Percentiles rank a stretch among this genome's conserved stretches.
Evolutionary conservation across 2,113 vertebrate genomes (phyloP).

Genomic region (Xiphias gladius): DNA sequence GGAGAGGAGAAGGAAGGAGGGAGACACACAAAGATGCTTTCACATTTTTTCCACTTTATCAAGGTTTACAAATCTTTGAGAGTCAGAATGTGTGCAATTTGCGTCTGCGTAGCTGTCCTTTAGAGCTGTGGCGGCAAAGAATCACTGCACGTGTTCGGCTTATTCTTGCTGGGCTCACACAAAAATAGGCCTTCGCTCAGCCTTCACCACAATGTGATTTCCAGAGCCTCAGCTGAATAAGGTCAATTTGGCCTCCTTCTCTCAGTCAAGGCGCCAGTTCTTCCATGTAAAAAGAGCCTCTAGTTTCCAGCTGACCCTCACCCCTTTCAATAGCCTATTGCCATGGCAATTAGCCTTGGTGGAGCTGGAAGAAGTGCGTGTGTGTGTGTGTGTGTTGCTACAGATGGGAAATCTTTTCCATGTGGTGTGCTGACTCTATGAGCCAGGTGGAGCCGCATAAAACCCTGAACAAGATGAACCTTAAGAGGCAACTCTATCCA

Average conservation of each 20-base stretch:
- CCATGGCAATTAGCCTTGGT: constrained; percentile 73
- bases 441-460: constrained; percentile 39
- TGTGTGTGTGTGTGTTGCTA: constrained; percentile 21
- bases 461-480: constrained; percentile 36
- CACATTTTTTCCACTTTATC: constrained; percentile 6
- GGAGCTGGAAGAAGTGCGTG: constrained; percentile 22
- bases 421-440: constrained; percentile 26
- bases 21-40: constrained; percentile 8
- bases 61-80: constrained; percentile 34
- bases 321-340: constrained; percentile 61
- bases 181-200: neutral
- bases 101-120: constrained; percentile 7
- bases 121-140: neutral
- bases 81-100: constrained; percentile 1
- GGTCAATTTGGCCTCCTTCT: constrained; percentile 31
- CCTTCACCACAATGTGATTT: constrained; percentile 23
- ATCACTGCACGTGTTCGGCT: neutral
- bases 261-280: constrained; percentile 25
- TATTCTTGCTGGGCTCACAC: neutral
- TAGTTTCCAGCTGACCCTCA: constrained; percentile 59
- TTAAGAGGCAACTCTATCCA: constrained; percentile 22
- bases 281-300: constrained; percentile 52
- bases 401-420: constrained; percentile 44
- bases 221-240: constrained; percentile 32
- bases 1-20: constrained; percentile 11